Percentiles rank a stretch among this genome's conserved stretches.
phyloP scores from a whole-genome alignment of 1,140 invertebrate species.

The Thaumetopoea pityocampa region DNA sequence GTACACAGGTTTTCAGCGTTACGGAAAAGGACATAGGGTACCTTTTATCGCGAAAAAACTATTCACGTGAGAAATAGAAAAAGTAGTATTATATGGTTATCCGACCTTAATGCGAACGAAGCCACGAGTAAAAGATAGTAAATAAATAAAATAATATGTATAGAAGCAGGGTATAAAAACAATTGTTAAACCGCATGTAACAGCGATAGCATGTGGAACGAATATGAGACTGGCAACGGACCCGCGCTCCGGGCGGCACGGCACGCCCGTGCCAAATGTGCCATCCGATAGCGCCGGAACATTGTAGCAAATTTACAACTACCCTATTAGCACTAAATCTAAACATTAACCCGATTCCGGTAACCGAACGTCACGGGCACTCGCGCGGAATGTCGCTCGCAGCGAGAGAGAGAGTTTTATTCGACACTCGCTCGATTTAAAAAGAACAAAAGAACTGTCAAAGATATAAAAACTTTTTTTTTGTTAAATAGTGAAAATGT shows the following conservation, averaged over 20 bases:
- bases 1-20: no score
- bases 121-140: no score
- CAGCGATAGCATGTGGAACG: constrained; percentile 41
- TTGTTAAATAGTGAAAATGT: no score
- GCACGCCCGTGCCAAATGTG: constrained; percentile 62
- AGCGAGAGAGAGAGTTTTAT: constrained; percentile 37
- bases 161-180: constrained; percentile 45
- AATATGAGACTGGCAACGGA: constrained; percentile 59
- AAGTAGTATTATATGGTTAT: no score
- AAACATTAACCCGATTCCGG: constrained; percentile 72
- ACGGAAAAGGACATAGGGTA: no score
- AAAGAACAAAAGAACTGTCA: no score
- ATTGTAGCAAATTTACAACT: constrained; percentile 69
- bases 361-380: constrained; percentile 66
- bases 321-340: constrained; percentile 75
- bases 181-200: constrained; percentile 48
- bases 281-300: constrained; percentile 68
- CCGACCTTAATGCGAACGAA: no score
- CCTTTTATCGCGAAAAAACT: no score
- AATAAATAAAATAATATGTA: no score
- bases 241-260: constrained; percentile 43
- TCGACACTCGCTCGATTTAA: constrained; percentile 22
- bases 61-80: no score
- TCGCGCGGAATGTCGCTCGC: constrained; percentile 56
- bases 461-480: no score